Percentiles rank a stretch among this genome's conserved stretches.
These are phyloP conservation scores for Anolis apletophallus DNA, from an alignment of 2,797 vertebrate species.

Conservation along the genomic window DNA sequence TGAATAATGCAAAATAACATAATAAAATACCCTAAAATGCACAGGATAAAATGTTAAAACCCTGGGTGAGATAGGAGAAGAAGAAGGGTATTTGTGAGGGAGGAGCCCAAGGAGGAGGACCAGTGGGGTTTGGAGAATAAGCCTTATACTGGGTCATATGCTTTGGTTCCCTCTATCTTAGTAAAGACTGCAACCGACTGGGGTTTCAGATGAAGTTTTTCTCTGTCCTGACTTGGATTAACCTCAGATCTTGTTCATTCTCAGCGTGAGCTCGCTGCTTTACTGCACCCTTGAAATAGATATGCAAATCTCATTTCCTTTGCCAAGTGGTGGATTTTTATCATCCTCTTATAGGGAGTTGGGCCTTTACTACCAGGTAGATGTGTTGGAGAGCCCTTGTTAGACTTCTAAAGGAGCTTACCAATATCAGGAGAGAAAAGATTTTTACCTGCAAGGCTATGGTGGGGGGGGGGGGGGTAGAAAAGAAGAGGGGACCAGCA, in stretches of 20 bases:
- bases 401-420: not conserved
- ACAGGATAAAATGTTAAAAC: too few relatives aligned
- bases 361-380: too few relatives aligned
- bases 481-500: not conserved
- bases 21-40: too few relatives aligned
- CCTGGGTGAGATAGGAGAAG: too few relatives aligned
- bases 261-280: not conserved
- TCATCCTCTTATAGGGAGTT: too few relatives aligned
- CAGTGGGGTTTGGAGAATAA: too few relatives aligned
- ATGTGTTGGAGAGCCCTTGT: too few relatives aligned
- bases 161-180: not conserved
- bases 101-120: too few relatives aligned
- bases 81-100: too few relatives aligned
- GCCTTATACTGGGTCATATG: not conserved
- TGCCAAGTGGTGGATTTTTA: not conserved
- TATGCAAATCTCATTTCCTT: not conserved
- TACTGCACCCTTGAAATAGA: not conserved
- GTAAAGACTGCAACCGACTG: not conserved
- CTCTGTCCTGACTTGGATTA: too few relatives aligned
- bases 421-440: not conserved
- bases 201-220: not conserved
- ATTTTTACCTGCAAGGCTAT: not conserved
- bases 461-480: not conserved
- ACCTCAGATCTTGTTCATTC: not conserved
- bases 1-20: too few relatives aligned